These are phyloP conservation scores for Habroteleia sp. DNA, from an alignment of 2,888 invertebrate species.

Conservation along the genomic window DNA sequence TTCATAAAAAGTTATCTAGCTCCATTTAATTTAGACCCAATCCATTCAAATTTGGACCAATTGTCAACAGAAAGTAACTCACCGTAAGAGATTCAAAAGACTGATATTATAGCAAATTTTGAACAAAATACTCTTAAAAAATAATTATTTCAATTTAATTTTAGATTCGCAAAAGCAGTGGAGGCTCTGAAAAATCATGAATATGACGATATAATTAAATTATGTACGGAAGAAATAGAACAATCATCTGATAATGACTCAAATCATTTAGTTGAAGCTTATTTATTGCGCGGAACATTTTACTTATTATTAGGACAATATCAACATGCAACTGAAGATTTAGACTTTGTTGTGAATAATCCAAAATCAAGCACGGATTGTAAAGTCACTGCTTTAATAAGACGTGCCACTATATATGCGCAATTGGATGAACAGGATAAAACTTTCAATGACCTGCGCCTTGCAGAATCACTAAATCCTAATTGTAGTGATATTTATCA, in stretches of 20 bases:
- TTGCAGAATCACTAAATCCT: conserved; percentile 89
- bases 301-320: conserved; percentile 89
- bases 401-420: conserved; percentile 91
- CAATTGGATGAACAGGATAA: conserved; percentile 88
- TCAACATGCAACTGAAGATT: conserved; percentile 87
- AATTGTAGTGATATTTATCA: conserved; percentile 94
- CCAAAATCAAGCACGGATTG: conserved; percentile 84
- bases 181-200: conserved; percentile 86
- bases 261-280: conserved; percentile 83
- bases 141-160: conserved; percentile 1
- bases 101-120: not conserved
- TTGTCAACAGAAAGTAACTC: conserved; percentile 50
- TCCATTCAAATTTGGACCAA: conserved; percentile 83
- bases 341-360: conserved; percentile 86
- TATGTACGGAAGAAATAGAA: conserved; percentile 88
- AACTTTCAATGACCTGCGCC: conserved; percentile 90
- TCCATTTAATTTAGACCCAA: conserved; percentile 93
- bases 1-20: conserved; percentile 93
- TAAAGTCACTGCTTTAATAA: conserved; percentile 92
- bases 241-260: conserved; percentile 19
- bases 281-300: conserved; percentile 92
- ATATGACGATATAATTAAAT: conserved; percentile 89
- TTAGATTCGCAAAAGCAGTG: conserved; percentile 84
- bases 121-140: not conserved
- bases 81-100: conserved; percentile 67